Conservation (phyloP, 2,113 vertebrate species). For the Cavia aperea region DNA sequence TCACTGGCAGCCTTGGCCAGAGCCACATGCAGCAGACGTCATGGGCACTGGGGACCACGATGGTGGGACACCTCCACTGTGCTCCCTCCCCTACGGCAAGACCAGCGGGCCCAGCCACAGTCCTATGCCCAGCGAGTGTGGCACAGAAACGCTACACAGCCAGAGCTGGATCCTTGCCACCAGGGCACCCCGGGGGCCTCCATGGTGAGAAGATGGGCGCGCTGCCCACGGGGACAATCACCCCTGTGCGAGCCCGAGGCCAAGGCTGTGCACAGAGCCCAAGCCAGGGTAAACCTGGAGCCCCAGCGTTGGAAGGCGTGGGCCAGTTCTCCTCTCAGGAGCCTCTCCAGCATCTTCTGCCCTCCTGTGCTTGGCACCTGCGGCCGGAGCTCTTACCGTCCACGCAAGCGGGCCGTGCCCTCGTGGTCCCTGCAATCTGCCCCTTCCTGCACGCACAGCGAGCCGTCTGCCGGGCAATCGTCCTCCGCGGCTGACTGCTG, state of each 20-base stretch:
- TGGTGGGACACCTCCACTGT: neutral
- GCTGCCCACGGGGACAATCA: neutral
- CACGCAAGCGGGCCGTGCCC: constrained; percentile 97
- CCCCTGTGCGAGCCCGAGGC: too few species aligned
- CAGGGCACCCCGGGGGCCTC: neutral
- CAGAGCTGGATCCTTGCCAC: neutral
- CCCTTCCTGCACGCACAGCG: constrained; percentile 99
- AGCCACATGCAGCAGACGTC: too few species aligned
- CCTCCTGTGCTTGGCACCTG: neutral
- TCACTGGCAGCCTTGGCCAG: too few species aligned
- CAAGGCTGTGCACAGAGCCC: neutral
- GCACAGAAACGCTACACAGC: neutral
- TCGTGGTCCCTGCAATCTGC: constrained; percentile 97
- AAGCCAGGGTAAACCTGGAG: rapidly evolving
- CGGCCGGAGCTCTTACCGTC: constrained; percentile 85
- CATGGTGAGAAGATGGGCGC: neutral
- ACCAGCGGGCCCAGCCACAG: rapidly evolving
- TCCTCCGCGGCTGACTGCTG: constrained; percentile 96
- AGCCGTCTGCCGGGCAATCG: constrained; percentile 97
- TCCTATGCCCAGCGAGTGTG: rapidly evolving
- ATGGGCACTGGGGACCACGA: neutral
- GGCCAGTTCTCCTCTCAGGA: too few species aligned
- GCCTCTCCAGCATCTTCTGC: neutral
- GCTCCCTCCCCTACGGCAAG: neutral
- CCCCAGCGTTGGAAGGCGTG: neutral